Evolutionary conservation across 2,888 invertebrate species (phyloP), one percentile per base, ranked within the genome.

Genomic region (Mimas tiliae): DNA sequence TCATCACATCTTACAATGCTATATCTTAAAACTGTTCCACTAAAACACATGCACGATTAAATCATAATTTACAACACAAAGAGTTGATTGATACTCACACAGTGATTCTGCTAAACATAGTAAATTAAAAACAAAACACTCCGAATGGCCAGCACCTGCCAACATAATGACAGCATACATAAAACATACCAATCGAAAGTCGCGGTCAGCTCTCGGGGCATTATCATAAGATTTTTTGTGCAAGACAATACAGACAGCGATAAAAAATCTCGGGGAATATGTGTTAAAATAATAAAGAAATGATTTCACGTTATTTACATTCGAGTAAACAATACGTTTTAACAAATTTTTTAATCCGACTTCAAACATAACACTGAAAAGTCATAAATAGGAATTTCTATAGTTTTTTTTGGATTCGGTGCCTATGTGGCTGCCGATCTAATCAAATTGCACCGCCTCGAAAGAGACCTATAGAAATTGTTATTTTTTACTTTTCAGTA

Each of bases 1-100:
- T 27, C 38, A 38, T 38, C 6, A 38, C 38, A 7, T 38, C 27
- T 38, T 9, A 38, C 38, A 38, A 7, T 38, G 8, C 38, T 4
- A 38, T 38, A 7, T 38, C 38, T 9, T 38, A 38, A 7, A 38
- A 38, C 38, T 38, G 38, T 38, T 38, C 38, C 38, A 38, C 38
- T 27, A 27, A 38, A 45, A 45, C 45, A 45, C 45, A 45, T 45
- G 7, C 8, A 48, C 48, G n/a, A n/a, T n/a, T n/a, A 16, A 48
- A 48, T 50, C 50, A 48, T 19, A n/a, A n/a, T n/a, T n/a, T n/a
- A n/a, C n/a, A 33, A 21, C 27, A 47, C 47, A 21, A 21, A 19
- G n/a, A 19, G n/a, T 50, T 8, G n/a, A 8, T 27, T 33, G n/a
- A 12, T 63, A 63, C 63, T 63, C 48, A 63, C 63, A 63, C 16